Conservation (phyloP, 2,888 invertebrate genomes). For the Cheilosia variabilis region DNA sequence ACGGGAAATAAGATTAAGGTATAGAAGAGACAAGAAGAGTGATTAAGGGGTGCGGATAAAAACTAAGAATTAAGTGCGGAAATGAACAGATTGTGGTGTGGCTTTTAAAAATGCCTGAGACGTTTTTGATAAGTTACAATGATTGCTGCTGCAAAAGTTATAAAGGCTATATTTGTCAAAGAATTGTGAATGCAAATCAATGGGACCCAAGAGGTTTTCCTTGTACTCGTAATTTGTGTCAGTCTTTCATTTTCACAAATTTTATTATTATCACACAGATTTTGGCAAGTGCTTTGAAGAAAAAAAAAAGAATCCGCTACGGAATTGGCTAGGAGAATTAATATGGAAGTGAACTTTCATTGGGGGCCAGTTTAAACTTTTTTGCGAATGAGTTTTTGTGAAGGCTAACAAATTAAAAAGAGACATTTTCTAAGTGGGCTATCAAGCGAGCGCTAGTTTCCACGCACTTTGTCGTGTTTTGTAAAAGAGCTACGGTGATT, state of each 20-base stretch:
- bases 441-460: too few relatives aligned
- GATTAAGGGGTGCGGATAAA: too few relatives aligned
- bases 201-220: neutral
- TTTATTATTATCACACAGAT: neutral
- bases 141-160: neutral
- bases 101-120: too few relatives aligned
- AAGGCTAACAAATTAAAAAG: too few relatives aligned
- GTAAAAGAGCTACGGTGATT: too few relatives aligned
- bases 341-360: neutral
- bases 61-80: neutral
- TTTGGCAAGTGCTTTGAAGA: too few relatives aligned
- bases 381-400: too few relatives aligned
- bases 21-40: neutral
- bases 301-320: too few relatives aligned
- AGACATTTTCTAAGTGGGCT: too few relatives aligned
- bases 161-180: neutral
- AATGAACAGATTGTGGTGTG: neutral
- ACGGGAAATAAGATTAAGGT: neutral
- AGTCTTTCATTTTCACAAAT: neutral
- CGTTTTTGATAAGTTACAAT: neutral
- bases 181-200: conserved; percentile 11
- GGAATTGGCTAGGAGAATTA: too few relatives aligned
- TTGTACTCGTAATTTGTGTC: neutral
- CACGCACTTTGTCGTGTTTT: too few relatives aligned
- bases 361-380: neutral